Base-by-base conservation (phyloP, 2,797 vertebrate genomes). In the Parauchenoglanis punctatus region DNA sequence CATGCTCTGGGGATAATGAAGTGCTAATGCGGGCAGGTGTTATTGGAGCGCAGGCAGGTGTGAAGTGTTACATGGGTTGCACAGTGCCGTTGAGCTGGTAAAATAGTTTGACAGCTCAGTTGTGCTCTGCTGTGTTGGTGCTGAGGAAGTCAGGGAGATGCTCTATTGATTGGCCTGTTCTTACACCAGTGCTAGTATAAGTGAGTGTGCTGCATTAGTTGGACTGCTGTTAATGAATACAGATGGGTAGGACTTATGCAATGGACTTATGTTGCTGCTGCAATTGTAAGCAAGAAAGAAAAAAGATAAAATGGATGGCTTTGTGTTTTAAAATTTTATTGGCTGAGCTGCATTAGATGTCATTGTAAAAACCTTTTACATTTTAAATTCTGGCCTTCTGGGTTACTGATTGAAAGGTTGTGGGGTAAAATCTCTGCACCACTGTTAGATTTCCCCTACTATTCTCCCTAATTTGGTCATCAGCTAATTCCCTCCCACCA, bases 1-100 rank as follows among this genome's bases (percentile, higher is more conserved):
- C 81, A 85, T 89, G 81, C 87, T 87, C 84, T 70, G 76, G 72
- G 85, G 84, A 89, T 88, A 88, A 88, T 89, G 84, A 89, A 84
- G 84, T 87, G 70, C 85, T 88, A 86, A 88, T 83, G 46, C 78
- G 18, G 72, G 86, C 87, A 68, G 86, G 86, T 88, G 84, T 40
- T 78, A 81, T 54, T 83, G 82, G 54, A 82, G 81, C 75, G 5
- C 84, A 65, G 75, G 84, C 84, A 85, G 84, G 84, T 85, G 84
- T 77, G 25, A 70, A 86, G 77, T 81, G 85, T 86, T 81, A 81
- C 85, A 81, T 46, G 85, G 85, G 15, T 49, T 72, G 75, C 13
- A n/a, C n/a, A n/a, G 85, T 15, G n/a, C 44, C 12, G 23, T 54
- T 23, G 35, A 52, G 28, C 54, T 81, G 85, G 65, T 81, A 72